These are phyloP conservation scores for Pantherophis vulpinus DNA, from an alignment of 2,797 vertebrate genomes.

Conservation along the genomic window DNA sequence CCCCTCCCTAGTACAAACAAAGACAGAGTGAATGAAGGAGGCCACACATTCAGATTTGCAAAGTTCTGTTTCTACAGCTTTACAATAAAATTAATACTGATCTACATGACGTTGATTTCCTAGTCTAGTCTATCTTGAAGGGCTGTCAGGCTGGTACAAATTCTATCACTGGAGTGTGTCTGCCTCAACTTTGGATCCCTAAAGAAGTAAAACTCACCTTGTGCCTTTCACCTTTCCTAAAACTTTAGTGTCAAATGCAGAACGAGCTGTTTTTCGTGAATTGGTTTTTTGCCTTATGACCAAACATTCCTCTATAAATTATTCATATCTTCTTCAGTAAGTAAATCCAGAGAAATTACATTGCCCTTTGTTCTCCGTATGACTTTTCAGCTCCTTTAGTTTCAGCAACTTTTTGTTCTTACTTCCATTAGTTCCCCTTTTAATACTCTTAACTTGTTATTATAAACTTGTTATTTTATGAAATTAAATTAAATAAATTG, in stretches of 20 bases:
- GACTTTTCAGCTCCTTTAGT: not conserved
- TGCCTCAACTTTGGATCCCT: not conserved
- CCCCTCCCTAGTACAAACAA: not conserved
- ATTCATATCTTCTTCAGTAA: not conserved
- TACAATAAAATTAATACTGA: not conserved
- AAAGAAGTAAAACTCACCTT: not conserved
- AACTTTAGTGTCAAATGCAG: not conserved
- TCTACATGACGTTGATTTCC: not conserved
- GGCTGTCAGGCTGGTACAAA: not conserved
- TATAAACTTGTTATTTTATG: not conserved
- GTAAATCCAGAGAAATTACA: not conserved
- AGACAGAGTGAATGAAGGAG: not conserved
- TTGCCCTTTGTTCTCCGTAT: not conserved
- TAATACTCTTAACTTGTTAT: not conserved
- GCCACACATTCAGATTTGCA: not conserved
- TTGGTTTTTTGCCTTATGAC: not conserved
- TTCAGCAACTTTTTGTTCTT: not conserved
- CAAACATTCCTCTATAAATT: not conserved
- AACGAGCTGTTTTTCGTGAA: not conserved
- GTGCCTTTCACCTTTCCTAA: not conserved
- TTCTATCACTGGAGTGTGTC: not conserved
- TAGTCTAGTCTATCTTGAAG: not conserved
- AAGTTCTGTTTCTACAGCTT: not conserved
- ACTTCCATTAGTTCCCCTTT: not conserved
- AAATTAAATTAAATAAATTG: not conserved